Conservation (phyloP, 2,113 vertebrate species). For the Motacilla tschutschensis region DNA sequence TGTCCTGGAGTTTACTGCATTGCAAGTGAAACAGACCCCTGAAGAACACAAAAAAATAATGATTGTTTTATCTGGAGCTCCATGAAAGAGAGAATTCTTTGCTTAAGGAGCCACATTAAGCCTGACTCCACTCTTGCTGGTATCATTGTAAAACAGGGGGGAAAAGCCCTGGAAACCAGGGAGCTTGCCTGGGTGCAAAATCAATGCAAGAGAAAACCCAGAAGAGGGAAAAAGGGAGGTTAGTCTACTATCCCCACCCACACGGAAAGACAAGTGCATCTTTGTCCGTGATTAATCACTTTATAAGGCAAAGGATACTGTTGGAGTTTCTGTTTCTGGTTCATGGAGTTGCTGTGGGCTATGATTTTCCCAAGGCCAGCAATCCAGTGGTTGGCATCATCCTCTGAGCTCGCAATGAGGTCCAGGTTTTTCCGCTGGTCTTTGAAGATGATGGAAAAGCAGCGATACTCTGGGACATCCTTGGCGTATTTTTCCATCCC, state of each 20-base stretch:
- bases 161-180: background rate
- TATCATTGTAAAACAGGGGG: background rate
- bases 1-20: constrained; percentile 16
- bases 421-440: constrained; percentile 85
- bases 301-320: constrained; percentile 88
- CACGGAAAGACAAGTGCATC: constrained; percentile 32
- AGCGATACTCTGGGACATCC: constrained; percentile 73
- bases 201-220: background rate
- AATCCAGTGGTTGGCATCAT: constrained; percentile 83
- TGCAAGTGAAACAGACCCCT: constrained; percentile 24
- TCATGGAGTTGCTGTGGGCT: constrained; percentile 78
- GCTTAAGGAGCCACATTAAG: background rate
- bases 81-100: constrained; percentile 44
- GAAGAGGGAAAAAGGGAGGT: background rate
- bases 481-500: constrained; percentile 85
- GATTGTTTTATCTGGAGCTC: constrained; percentile 38
- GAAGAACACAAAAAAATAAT: constrained; percentile 23
- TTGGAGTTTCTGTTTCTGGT: constrained; percentile 82
- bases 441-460: constrained; percentile 95
- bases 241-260: background rate
- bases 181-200: background rate
- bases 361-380: constrained; percentile 84
- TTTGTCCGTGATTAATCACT: constrained; percentile 1
- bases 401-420: constrained; percentile 75
- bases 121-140: background rate